Percentiles rank a stretch among this genome's conserved stretches.
phyloP scores from a whole-genome alignment of 2,113 vertebrate genomes.

The Chaetops frenatus region DNA sequence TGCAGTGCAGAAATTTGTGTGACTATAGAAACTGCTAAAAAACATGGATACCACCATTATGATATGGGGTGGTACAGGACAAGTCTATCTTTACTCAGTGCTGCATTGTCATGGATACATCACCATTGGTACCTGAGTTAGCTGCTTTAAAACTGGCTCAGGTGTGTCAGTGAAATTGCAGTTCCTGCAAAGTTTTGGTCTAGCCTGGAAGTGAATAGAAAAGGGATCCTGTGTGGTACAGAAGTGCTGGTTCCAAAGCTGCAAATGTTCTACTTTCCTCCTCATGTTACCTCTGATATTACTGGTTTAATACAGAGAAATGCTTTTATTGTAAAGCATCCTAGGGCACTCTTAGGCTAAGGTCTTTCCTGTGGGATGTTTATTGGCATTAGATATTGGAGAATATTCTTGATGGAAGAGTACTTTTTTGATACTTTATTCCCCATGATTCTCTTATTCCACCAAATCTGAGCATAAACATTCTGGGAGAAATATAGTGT shows the following conservation, averaged over 20 bases:
- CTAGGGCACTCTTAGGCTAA: not conserved
- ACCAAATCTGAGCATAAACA: not conserved
- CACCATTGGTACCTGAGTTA: not conserved
- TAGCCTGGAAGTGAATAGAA: not conserved
- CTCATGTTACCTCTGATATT: not conserved
- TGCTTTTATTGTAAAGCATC: not conserved
- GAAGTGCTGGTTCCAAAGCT: not conserved
- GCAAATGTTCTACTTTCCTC: not conserved
- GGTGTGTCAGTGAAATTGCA: not conserved
- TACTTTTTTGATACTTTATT: not conserved
- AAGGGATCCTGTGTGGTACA: not conserved
- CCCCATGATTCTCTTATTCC: not conserved
- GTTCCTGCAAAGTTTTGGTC: not conserved
- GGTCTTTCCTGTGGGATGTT: not conserved
- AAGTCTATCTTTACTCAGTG: not conserved
- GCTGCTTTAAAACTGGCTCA: not conserved
- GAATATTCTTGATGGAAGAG: not conserved
- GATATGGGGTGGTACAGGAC: not conserved
- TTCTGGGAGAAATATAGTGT: slow-evolving; percentile 8
- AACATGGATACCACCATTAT: not conserved
- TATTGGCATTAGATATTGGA: not conserved
- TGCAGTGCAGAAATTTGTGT: not conserved
- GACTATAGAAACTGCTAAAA: not conserved
- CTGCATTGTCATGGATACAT: not conserved
- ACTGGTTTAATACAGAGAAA: not conserved